A percentile compares a stretch with the other conserved stretches of the same genome.
These are phyloP conservation scores for Pseudorasbora parva DNA, from an alignment of 2,113 vertebrate species.

Conservation along the genomic window DNA sequence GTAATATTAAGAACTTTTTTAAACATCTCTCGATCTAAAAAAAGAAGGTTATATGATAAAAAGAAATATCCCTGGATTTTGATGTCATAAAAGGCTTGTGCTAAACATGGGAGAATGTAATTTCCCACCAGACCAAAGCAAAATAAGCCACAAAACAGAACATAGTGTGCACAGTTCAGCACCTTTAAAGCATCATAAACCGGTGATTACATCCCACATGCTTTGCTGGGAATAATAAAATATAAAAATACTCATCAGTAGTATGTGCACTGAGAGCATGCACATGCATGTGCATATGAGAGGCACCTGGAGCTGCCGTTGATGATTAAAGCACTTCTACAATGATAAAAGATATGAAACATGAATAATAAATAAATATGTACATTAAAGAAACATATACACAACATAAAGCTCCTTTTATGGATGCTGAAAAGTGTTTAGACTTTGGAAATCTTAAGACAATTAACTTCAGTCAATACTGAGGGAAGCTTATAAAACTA, in stretches of 20 bases:
- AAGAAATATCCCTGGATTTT: not conserved
- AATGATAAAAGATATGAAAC: conserved; percentile 27
- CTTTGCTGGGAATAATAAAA: conserved; percentile 26
- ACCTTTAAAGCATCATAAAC: conserved; percentile 52
- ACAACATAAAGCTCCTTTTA: not conserved
- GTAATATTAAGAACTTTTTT: not conserved
- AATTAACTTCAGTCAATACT: not conserved
- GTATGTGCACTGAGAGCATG: conserved; percentile 49
- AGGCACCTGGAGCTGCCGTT: conserved; percentile 53
- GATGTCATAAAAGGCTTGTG: not conserved
- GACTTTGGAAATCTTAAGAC: not conserved
- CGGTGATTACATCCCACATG: conserved; percentile 53
- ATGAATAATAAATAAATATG: conserved; percentile 59
- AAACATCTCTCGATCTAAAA: conserved; percentile 3
- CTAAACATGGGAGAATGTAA: not conserved
- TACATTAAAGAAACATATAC: conserved; percentile 45
- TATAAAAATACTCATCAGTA: conserved; percentile 54
- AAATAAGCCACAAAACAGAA: conserved; percentile 35
- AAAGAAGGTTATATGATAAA: not conserved
- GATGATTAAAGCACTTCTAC: conserved; percentile 35
- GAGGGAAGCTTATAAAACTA: not conserved
- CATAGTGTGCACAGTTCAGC: conserved; percentile 34
- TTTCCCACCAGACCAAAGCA: conserved; percentile 8
- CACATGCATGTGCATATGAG: conserved; percentile 36
- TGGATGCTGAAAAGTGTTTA: not conserved